Evolutionary conservation across 2,797 vertebrate species (phyloP).

Genomic region (Sarcoramphus papa): DNA sequence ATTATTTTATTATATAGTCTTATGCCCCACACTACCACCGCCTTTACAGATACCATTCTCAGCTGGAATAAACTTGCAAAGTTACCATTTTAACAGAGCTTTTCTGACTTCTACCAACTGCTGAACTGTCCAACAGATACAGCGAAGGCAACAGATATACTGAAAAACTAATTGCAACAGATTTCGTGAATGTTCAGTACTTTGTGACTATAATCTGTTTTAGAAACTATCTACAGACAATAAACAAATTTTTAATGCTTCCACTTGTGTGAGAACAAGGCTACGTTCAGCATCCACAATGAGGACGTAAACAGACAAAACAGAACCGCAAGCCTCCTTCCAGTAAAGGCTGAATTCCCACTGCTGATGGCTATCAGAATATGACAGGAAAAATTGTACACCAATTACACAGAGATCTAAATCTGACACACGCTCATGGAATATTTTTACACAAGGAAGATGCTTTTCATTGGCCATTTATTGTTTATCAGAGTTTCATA

Average conservation of each 20-base stretch:
- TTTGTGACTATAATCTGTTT: not conserved
- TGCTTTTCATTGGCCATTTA: not conserved
- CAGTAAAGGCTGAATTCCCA: not conserved
- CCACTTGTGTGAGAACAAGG: not conserved
- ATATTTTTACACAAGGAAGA: not conserved
- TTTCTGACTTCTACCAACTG: not conserved
- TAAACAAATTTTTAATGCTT: too few species aligned
- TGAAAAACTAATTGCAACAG: not conserved
- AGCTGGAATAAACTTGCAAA: not conserved
- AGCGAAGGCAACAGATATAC: rapidly evolving
- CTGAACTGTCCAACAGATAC: not conserved
- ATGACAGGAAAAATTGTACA: not conserved
- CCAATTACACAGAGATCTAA: not conserved
- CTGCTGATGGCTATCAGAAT: not conserved
- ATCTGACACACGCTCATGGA: too few species aligned
- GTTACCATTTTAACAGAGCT: not conserved
- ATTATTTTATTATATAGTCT: not conserved
- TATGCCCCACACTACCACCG: not conserved
- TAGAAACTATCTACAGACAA: not conserved
- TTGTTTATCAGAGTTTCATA: not conserved
- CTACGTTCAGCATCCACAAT: not conserved
- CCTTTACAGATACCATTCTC: not conserved
- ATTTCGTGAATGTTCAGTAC: not conserved
- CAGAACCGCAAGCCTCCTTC: not conserved
- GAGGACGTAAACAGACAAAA: not conserved